A percentile compares a stretch with the other conserved stretches of the same genome.
Evolutionary conservation across 2,888 invertebrate species (phyloP).

Genomic region (Gortyna flavago): DNA sequence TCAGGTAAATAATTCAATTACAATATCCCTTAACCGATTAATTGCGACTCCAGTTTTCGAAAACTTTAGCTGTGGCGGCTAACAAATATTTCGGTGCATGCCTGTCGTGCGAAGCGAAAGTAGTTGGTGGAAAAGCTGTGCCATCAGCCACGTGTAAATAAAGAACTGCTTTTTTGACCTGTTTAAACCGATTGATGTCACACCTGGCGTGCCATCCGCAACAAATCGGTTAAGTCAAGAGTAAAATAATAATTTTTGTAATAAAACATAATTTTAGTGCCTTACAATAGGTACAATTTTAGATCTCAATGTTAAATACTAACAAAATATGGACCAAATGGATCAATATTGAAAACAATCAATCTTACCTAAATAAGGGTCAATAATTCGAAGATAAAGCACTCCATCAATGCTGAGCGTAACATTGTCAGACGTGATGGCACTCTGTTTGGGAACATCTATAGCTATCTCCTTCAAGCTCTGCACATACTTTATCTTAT

Average conservation of each 20-base stretch:
- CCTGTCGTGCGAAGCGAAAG: too few species aligned
- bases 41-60: too few species aligned
- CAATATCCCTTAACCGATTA: too few species aligned
- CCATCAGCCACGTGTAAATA: too few species aligned
- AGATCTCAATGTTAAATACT: not conserved
- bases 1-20: not conserved
- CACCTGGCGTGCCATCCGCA: too few species aligned
- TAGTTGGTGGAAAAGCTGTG: too few species aligned
- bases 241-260: not conserved
- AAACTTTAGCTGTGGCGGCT: too few species aligned
- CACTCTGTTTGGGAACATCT: conserved; percentile 99
- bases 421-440: conserved; percentile 99
- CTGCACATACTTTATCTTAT: conserved; percentile 99
- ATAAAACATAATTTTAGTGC: not conserved
- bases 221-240: too few species aligned
- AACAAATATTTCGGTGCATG: too few species aligned
- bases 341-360: not conserved
- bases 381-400: conserved; percentile 97
- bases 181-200: too few species aligned
- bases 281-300: too few species aligned
- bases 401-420: conserved; percentile 99
- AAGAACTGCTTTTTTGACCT: too few species aligned
- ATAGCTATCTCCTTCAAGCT: conserved; percentile 99
- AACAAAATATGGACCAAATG: not conserved
- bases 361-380: conserved; percentile 95